Evolutionary conservation across 2,113 vertebrate genomes (phyloP), one percentile per base, ranked within the genome.

Genomic region (Crotalus horridus): DNA sequence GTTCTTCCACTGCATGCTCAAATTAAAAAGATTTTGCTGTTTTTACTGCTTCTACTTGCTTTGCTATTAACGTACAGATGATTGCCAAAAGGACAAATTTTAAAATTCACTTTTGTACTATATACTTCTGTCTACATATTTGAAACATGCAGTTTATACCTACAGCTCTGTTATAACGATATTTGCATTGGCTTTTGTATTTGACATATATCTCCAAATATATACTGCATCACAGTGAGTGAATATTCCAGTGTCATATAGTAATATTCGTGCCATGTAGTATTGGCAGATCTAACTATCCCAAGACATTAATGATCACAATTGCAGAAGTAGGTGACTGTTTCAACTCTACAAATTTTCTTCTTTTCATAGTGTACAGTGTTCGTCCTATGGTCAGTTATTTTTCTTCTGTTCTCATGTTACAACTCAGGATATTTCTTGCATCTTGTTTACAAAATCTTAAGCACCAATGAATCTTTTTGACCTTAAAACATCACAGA

Each of bases 1-100:
- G 90, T 88, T 86, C 64, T 88, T 95, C 0, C 39, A 61, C 90
- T 89, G 93, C 91, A 92, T 94, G 91, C 95, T 94, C 85, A 11
- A 81, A 86, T 51, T 12, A 81, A 90, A 64, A 24, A 12, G 33
- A 15, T 21, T 0, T 23, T 39, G 33, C n/a, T 43, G 33, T 39
- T 81, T 81, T 81, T 81, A 21, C 21, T 81, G 33, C 69, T 74
- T 20, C n/a, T 20, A 39, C 69, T 59, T 26, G 39, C 17, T 48
- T 51, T 43, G 17, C 64, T 39, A 55, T 85, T 74, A 69, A 7
- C 51, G 1, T 92, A 91, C 11, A 43, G 64, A 87, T 24, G 24
- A 55, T 39, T 15, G 48, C 85, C 93, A 96, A 94, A 95, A 89
- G 87, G 55, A 89, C 74, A 10, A 88, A 93, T 3, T 88, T 87